Percentiles rank a stretch among this genome's conserved stretches.
Evolutionary conservation across 2,888 invertebrate genomes (phyloP).

Genomic region (Slavum lentiscoides): DNA sequence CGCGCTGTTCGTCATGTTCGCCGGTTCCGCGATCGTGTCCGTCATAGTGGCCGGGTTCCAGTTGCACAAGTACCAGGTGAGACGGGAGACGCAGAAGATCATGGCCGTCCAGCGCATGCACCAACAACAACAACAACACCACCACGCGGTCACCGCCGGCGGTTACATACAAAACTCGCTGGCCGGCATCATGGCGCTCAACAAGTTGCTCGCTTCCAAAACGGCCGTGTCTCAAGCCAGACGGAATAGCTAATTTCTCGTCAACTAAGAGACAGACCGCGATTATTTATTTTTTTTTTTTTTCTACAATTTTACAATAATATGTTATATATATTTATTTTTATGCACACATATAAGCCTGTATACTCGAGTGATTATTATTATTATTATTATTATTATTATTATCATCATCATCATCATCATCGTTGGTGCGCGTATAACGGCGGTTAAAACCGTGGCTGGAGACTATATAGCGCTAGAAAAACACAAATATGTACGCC

Average conservation of each 20-base stretch:
- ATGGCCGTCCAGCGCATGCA: constrained; percentile 57
- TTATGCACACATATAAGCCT: too few relatives aligned
- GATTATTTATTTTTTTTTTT: neutral
- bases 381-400: neutral
- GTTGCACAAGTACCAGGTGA: constrained; percentile 76
- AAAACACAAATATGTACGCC: too few relatives aligned
- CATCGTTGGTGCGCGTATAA: neutral
- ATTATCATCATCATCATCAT: neutral
- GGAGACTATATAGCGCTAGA: neutral
- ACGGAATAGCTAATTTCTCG: constrained; percentile 35
- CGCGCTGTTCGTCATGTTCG: constrained; percentile 82
- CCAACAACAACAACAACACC: constrained; percentile 57
- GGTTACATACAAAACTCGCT: constrained; percentile 50
- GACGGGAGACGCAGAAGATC: constrained; percentile 66
- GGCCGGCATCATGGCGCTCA: constrained; percentile 49
- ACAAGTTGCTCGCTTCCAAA: constrained; percentile 45
- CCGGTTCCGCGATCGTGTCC: constrained; percentile 83
- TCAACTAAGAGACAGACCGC: neutral
- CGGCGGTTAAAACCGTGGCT: neutral
- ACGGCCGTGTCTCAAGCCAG: constrained; percentile 11
- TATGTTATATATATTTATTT: neutral
- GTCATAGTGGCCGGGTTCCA: constrained; percentile 83
- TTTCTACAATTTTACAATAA: neutral
- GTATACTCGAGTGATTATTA: neutral
- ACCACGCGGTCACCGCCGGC: constrained; percentile 55